These are phyloP conservation scores for Daktulosphaira vitifoliae DNA, from an alignment of 1,140 invertebrate genomes.

Conservation along the genomic window DNA sequence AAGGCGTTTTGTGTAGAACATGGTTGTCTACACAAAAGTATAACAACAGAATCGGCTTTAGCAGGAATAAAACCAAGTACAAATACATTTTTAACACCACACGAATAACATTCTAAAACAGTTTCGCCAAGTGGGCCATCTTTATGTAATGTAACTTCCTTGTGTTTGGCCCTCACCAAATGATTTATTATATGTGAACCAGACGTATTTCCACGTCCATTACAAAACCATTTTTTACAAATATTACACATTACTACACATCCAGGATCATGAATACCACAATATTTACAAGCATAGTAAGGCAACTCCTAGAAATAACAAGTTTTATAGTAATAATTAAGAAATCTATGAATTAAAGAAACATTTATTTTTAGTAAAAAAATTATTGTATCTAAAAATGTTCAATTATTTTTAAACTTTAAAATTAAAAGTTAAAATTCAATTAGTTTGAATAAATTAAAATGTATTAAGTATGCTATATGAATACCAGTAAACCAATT, in stretches of 20 bases:
- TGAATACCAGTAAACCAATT: too few relatives aligned
- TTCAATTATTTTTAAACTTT: too few relatives aligned
- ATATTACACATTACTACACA: slow-evolving; percentile 97
- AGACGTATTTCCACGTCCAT: slow-evolving; percentile 93
- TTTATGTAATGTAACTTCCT: slow-evolving; percentile 94
- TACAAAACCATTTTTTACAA: slow-evolving; percentile 99
- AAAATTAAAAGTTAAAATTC: too few relatives aligned
- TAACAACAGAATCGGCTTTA: slow-evolving; percentile 98
- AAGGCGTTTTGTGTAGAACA: slow-evolving; percentile 93
- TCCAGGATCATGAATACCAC: slow-evolving; percentile 95
- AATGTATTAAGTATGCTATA: too few relatives aligned
- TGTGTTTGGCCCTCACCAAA: slow-evolving; percentile 94
- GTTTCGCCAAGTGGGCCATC: slow-evolving; percentile 97
- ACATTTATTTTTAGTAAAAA: too few relatives aligned
- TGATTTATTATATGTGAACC: slow-evolving; percentile 99
- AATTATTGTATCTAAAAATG: too few relatives aligned
- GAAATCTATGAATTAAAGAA: too few relatives aligned
- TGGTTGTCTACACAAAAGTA: slow-evolving; percentile 91
- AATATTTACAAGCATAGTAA: slow-evolving; percentile 94
- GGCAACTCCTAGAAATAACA: slow-evolving; percentile 62
- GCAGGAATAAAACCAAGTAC: slow-evolving; percentile 97
- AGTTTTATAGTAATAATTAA: too few relatives aligned
- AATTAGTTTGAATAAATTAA: too few relatives aligned
- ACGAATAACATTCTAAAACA: slow-evolving; percentile 96
- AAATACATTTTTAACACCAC: slow-evolving; percentile 95